phyloP scores from a whole-genome alignment of 2,113 vertebrate genomes.

The Boulengeromyrus knoepffleri region DNA sequence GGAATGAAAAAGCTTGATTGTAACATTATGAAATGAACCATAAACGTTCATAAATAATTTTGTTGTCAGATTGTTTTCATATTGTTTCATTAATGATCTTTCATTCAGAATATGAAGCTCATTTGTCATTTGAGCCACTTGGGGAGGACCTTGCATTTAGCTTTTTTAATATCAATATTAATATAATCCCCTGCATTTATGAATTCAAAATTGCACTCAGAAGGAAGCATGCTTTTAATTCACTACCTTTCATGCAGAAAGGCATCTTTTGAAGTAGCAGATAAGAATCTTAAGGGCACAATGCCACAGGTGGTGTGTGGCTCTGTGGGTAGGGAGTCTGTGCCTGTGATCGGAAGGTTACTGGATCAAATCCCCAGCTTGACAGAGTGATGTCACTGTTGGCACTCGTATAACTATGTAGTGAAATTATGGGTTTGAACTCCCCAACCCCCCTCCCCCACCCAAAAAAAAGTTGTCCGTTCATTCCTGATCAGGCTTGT shows the following conservation, averaged over 20 bases:
- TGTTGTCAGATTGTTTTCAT: background rate
- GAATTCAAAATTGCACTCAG: background rate
- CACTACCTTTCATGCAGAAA: background rate
- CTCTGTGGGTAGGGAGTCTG: background rate
- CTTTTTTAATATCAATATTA: background rate
- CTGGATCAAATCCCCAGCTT: background rate
- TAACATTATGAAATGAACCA: background rate
- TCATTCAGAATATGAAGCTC: background rate
- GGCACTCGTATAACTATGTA: background rate
- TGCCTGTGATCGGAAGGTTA: background rate
- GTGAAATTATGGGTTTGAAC: background rate
- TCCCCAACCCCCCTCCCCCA: background rate
- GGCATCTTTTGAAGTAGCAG: background rate
- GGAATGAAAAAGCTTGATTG: background rate
- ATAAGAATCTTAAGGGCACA: background rate
- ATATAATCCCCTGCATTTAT: background rate
- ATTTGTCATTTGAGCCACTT: background rate
- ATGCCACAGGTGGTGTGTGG: background rate
- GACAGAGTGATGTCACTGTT: background rate
- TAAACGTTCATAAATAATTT: background rate
- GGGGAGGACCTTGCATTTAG: background rate
- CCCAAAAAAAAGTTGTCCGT: background rate
- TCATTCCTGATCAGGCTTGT: background rate
- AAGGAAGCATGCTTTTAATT: background rate
- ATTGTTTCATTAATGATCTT: background rate